These are phyloP conservation scores for Montipora efflorescens DNA, from an alignment of 64 coral and sea anemone species.

Conservation along the genomic window DNA sequence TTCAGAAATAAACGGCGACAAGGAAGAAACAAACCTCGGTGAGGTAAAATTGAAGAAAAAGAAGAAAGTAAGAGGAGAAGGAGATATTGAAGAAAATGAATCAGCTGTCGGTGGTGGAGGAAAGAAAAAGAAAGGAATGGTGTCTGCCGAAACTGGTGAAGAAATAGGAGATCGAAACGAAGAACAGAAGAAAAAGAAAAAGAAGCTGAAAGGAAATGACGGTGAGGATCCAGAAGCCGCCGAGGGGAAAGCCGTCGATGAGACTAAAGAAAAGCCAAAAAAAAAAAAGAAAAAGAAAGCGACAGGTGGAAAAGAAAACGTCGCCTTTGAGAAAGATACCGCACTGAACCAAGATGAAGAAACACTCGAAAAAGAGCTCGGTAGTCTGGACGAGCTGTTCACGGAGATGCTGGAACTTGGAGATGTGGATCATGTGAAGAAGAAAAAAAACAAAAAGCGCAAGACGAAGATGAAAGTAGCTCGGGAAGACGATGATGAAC, in stretches of 20 bases:
- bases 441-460: slow-evolving; percentile 3
- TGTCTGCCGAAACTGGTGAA: neutral
- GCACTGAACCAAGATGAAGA: neutral
- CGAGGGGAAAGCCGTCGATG: neutral
- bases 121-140: neutral
- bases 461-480: slow-evolving; percentile 3
- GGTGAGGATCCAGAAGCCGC: too few relatives aligned
- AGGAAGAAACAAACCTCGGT: too few relatives aligned
- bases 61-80: too few relatives aligned
- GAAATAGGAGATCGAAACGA: neutral
- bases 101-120: neutral
- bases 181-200: neutral
- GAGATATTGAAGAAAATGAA: too few relatives aligned
- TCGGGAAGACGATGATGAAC: neutral
- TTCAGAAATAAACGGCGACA: neutral
- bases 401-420: too few relatives aligned
- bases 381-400: neutral
- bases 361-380: neutral
- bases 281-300: neutral
- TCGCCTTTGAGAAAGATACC: neutral
- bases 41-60: too few relatives aligned
- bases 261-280: neutral
- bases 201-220: too few relatives aligned
- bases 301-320: neutral
- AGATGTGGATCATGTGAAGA: neutral